A percentile compares a stretch with the other conserved stretches of the same genome.
Conservation (phyloP, 2,113 vertebrate genomes). For the Mixornis gularis region DNA sequence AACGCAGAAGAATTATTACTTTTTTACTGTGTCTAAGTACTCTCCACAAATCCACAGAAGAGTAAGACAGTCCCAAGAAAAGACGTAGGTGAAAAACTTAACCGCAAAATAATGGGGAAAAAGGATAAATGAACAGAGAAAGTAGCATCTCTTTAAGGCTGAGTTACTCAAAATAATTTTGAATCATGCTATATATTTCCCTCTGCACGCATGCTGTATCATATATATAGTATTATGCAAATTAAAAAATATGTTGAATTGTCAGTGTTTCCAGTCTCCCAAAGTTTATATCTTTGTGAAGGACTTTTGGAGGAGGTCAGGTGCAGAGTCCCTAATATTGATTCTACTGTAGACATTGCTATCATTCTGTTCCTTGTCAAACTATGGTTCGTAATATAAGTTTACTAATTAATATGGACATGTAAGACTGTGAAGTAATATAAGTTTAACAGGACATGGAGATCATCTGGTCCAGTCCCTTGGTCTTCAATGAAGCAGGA, state of each 20-base stretch:
- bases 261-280: neutral
- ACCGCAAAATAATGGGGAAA: neutral
- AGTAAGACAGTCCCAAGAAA: neutral
- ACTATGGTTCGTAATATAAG: neutral
- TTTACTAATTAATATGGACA: neutral
- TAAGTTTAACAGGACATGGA: neutral
- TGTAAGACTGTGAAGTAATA: neutral
- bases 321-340: neutral
- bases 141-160: neutral
- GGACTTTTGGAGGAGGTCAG: neutral
- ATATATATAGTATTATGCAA: neutral
- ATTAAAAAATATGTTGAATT: neutral
- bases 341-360: neutral
- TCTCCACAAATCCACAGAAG: neutral
- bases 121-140: neutral
- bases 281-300: neutral
- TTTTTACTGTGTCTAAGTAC: neutral
- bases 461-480: neutral
- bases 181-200: neutral
- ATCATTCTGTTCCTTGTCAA: neutral
- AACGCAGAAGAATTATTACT: neutral
- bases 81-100: neutral
- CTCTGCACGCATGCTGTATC: neutral
- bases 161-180: neutral
- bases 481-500: neutral